Evolutionary conservation across 2,797 vertebrate genomes (phyloP).

Genomic region (Catostomus latipinnis): DNA sequence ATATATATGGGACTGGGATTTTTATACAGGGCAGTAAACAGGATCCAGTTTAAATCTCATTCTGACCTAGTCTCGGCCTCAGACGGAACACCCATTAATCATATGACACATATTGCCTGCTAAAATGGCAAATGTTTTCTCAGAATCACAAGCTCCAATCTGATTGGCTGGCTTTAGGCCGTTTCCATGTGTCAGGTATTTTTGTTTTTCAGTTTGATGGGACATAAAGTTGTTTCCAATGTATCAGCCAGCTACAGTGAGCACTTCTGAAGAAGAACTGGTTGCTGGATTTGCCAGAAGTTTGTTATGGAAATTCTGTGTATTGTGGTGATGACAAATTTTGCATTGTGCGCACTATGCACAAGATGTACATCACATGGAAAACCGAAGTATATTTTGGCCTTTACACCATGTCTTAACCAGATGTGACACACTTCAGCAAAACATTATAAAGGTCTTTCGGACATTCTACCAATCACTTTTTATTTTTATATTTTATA

Average conservation of each 20-base stretch:
- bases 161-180: neutral
- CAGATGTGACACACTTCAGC: too few species aligned
- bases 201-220: neutral
- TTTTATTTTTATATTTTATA: too few species aligned
- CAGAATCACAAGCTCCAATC: neutral
- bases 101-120: neutral
- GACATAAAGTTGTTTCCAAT: neutral
- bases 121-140: neutral
- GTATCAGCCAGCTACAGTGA: neutral
- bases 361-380: too few species aligned
- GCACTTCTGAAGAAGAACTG: neutral
- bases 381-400: too few species aligned
- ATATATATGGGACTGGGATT: constrained; percentile 8
- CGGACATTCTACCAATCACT: too few species aligned
- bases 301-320: too few species aligned
- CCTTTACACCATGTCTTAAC: too few species aligned
- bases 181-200: too few species aligned
- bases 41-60: neutral
- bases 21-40: neutral
- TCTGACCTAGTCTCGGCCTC: neutral
- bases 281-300: neutral
- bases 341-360: too few species aligned
- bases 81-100: neutral
- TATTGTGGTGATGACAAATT: too few species aligned
- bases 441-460: too few species aligned